Evolutionary conservation across 2,888 invertebrate genomes (phyloP), one percentile per base, ranked within the genome.

Genomic region (Eupithecia subfuscata): DNA sequence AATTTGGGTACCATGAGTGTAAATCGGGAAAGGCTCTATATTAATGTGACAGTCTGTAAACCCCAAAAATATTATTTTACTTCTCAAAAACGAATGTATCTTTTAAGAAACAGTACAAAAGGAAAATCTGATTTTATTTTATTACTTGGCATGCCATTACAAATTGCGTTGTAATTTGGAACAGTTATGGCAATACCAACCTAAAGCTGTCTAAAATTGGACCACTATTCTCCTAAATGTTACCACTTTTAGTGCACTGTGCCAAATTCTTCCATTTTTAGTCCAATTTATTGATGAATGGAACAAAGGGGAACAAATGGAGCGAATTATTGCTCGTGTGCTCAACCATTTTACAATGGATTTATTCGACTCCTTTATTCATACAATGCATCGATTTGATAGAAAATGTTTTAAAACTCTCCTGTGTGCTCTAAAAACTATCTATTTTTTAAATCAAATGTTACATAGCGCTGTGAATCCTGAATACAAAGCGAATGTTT

Each of bases 241-340:
- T 68, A 43, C 43, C 68, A 43, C 64, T 68, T 40, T 68, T 56
- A 56, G 48, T 48, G 70, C 43, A 25, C 73, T 18, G 74, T 77
- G 78, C 78, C 78, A 77, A 81, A 77, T 76, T 79, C 65, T 69
- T 30, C 43, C 64, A 75, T 69, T 78, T 75, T 78, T 78, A 56
- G 69, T 73, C 73, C 75, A 68, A 73, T 77, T 74, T 78, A 80
- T 79, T 75, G 81, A 75, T 74, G 63, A 77, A 75, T 70, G 69
- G 75, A 65, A 79, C 77, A 78, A 78, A 77, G 75, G 74, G 75
- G 74, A 25, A 73, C 72, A 78, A 77, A 77, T 79, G 75, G 79
- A 69, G 48, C 73, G 72, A 67, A 73, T 79, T 70, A 76, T 75
- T 79, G 76, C 77, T 74, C 64, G 75, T 69, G 64, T 45, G 71